Evolutionary conservation across 2,888 invertebrate species (phyloP), one percentile per base, ranked within the genome.

Genomic region (Amaurobius ferox): DNA sequence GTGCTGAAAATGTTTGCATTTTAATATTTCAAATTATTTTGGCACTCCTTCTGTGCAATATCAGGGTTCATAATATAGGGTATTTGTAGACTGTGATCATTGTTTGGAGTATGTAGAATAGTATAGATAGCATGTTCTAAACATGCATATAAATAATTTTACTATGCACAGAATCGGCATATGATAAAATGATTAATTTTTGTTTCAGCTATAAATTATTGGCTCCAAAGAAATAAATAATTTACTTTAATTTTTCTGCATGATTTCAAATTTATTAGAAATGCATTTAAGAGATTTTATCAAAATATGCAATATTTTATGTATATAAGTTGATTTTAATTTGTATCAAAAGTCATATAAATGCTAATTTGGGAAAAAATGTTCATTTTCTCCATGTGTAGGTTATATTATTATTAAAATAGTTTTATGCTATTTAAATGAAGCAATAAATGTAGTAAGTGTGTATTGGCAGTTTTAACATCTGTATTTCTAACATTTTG

Each of bases 31-130:
- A 68, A 66, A 79, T 30, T 19, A 79, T 79, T 74, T 67, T 66
- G 64, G 71, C 79, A 79, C 71, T 66, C 26, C 66, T 32, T 62
- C 13, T 55, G 55, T 55, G 55, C 55, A 79, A 72, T 79, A 66
- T 71, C 72, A 79, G 71, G 71, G 79, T 61, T 79, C 48, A 64
- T 79, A 44, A 71, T 62, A 44, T 71, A 72, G 79, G 71, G 55
- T 64, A 66, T 16, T n/a, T 48, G 40, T 79, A 79, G 79, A 40
- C 72, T 79, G 79, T 79, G 79, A 79, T 79, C 48, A 64, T 79
- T 64, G 68, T 79, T 79, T 29, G 55, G 61, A 71, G 71, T 71
- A 62, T 70, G 55, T 64, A 72, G 64, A 48, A 32, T 79, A 68
- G 35, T 1, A 28, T 7, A 55, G 23, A 55, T 3, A 23, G 55